Conservation (phyloP, 2,888 invertebrate genomes). For the Loripinus fragilis region DNA sequence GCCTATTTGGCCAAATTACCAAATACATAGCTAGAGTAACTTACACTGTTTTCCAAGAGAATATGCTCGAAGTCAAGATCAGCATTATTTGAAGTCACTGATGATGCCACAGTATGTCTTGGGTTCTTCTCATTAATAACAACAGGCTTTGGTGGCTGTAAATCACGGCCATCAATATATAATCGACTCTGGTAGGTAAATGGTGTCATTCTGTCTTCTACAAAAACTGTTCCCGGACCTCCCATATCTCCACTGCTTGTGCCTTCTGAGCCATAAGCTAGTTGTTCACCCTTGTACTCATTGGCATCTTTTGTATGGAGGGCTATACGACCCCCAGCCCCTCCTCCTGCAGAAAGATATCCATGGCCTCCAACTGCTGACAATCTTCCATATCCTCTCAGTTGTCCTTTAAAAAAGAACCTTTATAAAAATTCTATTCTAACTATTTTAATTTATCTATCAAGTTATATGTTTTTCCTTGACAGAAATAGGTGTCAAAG, state of each 20-base stretch:
- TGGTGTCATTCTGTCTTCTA: conserved; percentile 63
- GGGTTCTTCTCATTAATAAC: conserved; percentile 68
- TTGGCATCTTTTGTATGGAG: conserved; percentile 64
- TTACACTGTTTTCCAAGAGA: conserved; percentile 68
- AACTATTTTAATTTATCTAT: too few species aligned
- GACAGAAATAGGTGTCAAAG: too few species aligned
- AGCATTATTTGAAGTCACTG: conserved; percentile 58
- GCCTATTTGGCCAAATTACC: too few species aligned
- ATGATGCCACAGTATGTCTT: conserved; percentile 41
- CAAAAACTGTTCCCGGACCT: conserved; percentile 74
- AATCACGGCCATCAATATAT: conserved; percentile 68
- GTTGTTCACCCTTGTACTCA: conserved; percentile 63
- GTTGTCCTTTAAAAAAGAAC: conserved; percentile 55
- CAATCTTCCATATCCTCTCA: conserved; percentile 71
- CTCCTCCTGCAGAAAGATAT: conserved; percentile 61
- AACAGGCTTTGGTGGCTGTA: conserved; percentile 66
- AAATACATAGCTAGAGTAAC: not conserved
- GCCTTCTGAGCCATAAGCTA: conserved; percentile 64
- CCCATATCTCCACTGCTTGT: conserved; percentile 63
- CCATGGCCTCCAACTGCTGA: conserved; percentile 69
- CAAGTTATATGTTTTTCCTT: too few species aligned
- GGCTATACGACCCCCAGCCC: conserved; percentile 72
- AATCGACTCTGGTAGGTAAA: conserved; percentile 41
- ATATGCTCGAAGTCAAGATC: conserved; percentile 72
- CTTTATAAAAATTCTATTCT: too few species aligned